Base-by-base conservation (phyloP, 92 coral and sea anemone species). In the Palythoa grandiflora region DNA sequence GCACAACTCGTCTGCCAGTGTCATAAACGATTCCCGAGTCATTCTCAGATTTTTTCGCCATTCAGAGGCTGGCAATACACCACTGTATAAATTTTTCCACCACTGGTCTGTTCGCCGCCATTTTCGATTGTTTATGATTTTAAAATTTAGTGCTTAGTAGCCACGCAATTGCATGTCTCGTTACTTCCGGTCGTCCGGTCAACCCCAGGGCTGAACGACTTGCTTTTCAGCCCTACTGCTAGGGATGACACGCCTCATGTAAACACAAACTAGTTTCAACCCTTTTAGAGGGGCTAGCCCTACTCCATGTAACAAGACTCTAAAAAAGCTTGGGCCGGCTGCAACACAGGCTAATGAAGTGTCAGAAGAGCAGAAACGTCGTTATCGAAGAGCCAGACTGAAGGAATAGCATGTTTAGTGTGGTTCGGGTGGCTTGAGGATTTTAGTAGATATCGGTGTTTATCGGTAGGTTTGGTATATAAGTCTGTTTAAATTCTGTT, bases 221-320 rank as follows among this genome's bases (percentile, higher is more conserved):
- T 77, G 83, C 50, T 77, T 77, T 77, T 77, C 83, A 77, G 68
- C 83, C 83, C 83, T 77, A 28, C 68, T 77, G 50, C 51, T 77
- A 54, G 70, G 70, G 83, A 77, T 77, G 54, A 77, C 83, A 77
- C 28, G 83, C 83, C 83, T 77, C 83, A 77, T 77, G 83, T 77
- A 77, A 77, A 77, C 83, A 77, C 83, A 36, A 77, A 77, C 83
- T 77, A 77, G 83, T 77, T 77, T 77, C 83, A 77, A 77, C 83
- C 83, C 83, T 35, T 77, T 77, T 55, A 77, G 83, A 68, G 83
- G 83, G 83, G 83, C 83, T 77, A 77, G 83, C 83, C 83, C 83
- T 77, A 77, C 83, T 77, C n/a, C n/a, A n/a, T n/a, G n/a, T n/a
- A n/a, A n/a, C n/a, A n/a, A n/a, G n/a, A n/a, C n/a, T n/a, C n/a